phyloP scores from a whole-genome alignment of 2,113 vertebrate species.

The Anarrhichthys ocellatus region DNA sequence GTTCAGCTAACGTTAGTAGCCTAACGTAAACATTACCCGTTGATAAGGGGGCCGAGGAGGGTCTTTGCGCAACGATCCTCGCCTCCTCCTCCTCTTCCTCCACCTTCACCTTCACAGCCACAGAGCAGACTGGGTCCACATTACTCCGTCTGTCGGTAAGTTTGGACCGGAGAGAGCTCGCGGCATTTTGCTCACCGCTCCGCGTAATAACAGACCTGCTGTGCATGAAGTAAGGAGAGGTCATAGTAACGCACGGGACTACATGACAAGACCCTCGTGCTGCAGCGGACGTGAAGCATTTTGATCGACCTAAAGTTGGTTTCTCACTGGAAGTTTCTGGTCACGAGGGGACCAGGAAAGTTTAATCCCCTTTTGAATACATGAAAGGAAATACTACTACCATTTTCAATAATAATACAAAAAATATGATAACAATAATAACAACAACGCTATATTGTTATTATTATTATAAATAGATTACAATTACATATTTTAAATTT shows the following conservation, averaged over 20 bases:
- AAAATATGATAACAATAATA: too few species aligned
- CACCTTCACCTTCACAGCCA: conserved; percentile 68
- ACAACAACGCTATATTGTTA: too few species aligned
- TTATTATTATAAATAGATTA: too few species aligned
- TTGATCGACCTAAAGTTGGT: conserved; percentile 27
- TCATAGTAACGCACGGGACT: conserved; percentile 56
- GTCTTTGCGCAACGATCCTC: conserved; percentile 36
- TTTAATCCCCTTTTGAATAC: neutral
- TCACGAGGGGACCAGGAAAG: neutral
- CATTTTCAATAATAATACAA: neutral
- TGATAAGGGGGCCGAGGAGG: conserved; percentile 17
- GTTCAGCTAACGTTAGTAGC: neutral
- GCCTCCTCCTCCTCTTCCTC: conserved; percentile 63
- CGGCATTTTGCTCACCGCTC: conserved; percentile 1
- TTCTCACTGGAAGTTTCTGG: conserved; percentile 24
- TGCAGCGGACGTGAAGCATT: neutral
- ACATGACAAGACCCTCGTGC: conserved; percentile 4
- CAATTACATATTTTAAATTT: too few species aligned
- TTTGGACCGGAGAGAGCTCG: conserved; percentile 51
- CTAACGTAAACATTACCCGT: conserved; percentile 35
- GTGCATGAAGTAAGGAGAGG: conserved; percentile 75
- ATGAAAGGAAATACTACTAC: neutral
- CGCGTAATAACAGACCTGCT: conserved; percentile 33
- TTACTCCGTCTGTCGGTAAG: conserved; percentile 26
- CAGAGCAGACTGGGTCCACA: neutral